phyloP scores from a whole-genome alignment of 2,888 invertebrate genomes.

The Xestia c-nigrum region DNA sequence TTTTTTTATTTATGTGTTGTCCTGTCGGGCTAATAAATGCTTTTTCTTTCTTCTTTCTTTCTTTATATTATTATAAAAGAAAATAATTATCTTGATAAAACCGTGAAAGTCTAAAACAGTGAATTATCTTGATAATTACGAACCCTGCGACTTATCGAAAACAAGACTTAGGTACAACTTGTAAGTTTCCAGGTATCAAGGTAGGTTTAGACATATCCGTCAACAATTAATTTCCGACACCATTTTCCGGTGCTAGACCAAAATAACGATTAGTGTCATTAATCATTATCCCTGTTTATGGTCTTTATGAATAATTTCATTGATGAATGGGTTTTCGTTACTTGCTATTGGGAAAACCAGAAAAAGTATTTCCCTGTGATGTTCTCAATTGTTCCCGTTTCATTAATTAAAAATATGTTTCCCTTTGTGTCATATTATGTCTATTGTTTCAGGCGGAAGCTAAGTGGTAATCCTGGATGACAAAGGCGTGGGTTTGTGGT shows the following conservation, averaged over 20 bases:
- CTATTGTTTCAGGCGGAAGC: neutral
- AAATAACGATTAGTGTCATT: neutral
- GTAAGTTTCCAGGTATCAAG: neutral
- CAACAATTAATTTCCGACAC: neutral
- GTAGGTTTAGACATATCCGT: neutral
- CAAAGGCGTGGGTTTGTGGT: neutral
- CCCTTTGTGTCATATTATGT: neutral
- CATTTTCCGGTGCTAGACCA: neutral
- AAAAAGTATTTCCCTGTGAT: slow-evolving; percentile 13
- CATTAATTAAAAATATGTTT: slow-evolving; percentile 10
- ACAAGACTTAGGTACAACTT: neutral
- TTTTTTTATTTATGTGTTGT: no score
- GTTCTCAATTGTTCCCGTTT: slow-evolving; percentile 13
- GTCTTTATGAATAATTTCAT: slow-evolving; percentile 1
- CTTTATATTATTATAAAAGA: no score
- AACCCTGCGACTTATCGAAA: neutral
- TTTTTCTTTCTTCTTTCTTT: no score
- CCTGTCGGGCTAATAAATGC: no score
- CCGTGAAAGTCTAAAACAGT: no score
- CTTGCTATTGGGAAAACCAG: slow-evolving; percentile 24
- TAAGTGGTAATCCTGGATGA: neutral
- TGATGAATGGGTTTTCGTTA: slow-evolving; percentile 9
- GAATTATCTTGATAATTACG: neutral
- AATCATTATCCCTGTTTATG: slow-evolving; percentile 7
- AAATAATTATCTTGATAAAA: neutral